Base-by-base conservation (phyloP, 2,888 invertebrate species). In the Microchrysa polita region DNA sequence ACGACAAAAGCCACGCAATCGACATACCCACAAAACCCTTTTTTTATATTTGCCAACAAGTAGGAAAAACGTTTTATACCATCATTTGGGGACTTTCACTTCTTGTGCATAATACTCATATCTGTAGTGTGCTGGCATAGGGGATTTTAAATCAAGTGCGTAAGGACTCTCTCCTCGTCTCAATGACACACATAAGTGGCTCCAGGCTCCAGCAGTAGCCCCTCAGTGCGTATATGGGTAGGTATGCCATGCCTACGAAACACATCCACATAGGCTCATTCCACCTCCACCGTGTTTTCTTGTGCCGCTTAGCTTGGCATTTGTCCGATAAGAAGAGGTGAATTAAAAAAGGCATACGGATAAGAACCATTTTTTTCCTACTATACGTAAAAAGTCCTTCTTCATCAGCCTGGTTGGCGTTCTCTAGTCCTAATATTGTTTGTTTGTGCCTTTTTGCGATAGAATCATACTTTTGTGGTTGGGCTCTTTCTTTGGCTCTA, bases 321-420 rank as follows among this genome's bases (percentile, higher is more conserved):
- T 65, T 23, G 20, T 44, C 42, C 22, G 65, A 65, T 48, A 65
- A 65, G 65, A 65, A 48, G 65, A 65, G 65, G 65, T 65, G 65
- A 65, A 65, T 65, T 65, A 65, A 48, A n/a, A n/a, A 65, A 65
- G 65, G 65, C 65, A 48, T n/a, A n/a, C 20, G 65, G 65, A 65
- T 65, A 48, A 65, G 65, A 65, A 48, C 23, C 34, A n/a, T n/a
- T n/a, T 65, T 61, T 65, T 65, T 65, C n/a, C 44, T 34, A n/a
- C n/a, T n/a, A n/a, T n/a, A n/a, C n/a, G 27, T 34, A 34, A 5
- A 34, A 7, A 44, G 65, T 65, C 65, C 20, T 65, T 65, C 34
- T 22, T 65, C 65, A 61, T 61, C 61, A 61, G 23, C 61, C 27
- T n/a, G 40, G 27, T 34, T 7, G 27, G 27, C 27, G 34, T 61